Percentiles rank a stretch among this genome's conserved stretches.
Conservation (phyloP, 2,113 vertebrate genomes). For the Eulacestoma nigropectus region DNA sequence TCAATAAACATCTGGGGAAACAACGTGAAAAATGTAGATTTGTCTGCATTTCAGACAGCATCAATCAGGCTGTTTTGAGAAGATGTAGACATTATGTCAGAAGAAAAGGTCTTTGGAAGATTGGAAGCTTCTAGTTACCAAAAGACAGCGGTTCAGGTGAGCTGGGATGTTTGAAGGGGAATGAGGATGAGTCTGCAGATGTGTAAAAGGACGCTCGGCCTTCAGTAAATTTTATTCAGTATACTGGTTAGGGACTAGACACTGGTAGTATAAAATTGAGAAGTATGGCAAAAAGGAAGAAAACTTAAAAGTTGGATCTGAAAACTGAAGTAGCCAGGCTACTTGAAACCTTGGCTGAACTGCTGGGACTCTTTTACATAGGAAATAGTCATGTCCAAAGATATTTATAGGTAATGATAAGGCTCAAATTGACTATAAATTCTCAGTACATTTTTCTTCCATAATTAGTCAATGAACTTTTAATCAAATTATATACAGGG, state of each 20-base stretch:
- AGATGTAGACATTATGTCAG: background rate
- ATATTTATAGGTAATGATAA: background rate
- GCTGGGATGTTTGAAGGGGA: background rate
- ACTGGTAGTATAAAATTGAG: background rate
- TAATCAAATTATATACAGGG: background rate
- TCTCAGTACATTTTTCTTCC: background rate
- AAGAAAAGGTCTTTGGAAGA: background rate
- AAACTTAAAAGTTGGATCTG: background rate
- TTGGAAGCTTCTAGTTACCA: background rate
- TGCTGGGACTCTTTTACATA: background rate
- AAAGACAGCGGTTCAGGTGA: background rate
- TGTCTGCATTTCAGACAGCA: background rate
- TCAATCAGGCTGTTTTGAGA: background rate
- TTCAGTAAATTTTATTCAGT: background rate
- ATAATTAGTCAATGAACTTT: background rate
- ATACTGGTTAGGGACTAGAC: background rate
- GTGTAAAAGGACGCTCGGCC: background rate
- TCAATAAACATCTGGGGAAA: background rate
- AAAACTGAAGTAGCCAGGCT: background rate
- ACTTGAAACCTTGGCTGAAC: background rate
- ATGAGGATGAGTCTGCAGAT: background rate
- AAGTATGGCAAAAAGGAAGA: background rate
- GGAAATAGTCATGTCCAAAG: background rate
- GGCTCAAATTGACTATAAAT: background rate
- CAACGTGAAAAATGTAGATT: background rate